Evolutionary conservation across 1,140 invertebrate genomes (phyloP).

Genomic region (Plutomurus gul): DNA sequence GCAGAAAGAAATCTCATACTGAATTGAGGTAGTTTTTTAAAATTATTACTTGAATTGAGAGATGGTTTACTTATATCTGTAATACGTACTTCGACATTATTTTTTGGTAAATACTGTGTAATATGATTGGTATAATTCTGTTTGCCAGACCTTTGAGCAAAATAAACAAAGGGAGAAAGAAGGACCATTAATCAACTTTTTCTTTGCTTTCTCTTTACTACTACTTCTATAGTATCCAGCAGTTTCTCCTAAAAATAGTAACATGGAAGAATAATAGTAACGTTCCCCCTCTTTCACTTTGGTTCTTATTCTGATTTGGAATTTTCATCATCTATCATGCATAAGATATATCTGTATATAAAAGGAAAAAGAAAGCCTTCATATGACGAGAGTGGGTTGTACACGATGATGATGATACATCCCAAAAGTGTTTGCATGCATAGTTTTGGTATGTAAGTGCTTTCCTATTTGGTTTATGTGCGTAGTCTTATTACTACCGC

Average conservation of each 20-base stretch:
- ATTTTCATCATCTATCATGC: constrained; percentile 32
- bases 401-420: not conserved
- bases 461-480: not conserved
- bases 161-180: not conserved
- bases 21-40: no score
- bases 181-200: not conserved
- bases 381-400: not conserved
- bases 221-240: no score
- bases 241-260: not conserved
- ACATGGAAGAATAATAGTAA: not conserved
- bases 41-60: no score
- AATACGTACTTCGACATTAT: no score
- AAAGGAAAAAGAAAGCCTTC: not conserved
- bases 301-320: constrained; percentile 25
- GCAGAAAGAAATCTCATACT: no score
- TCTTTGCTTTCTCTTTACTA: not conserved
- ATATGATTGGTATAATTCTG: no score
- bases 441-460: not conserved
- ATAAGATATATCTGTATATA: no score
- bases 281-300: not conserved
- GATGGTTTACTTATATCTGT: no score
- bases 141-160: no score
- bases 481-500: not conserved
- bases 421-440: not conserved
- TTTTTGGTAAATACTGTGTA: no score